Evolutionary conservation across 1,140 invertebrate genomes (phyloP), one percentile per base, ranked within the genome.

Genomic region (Platorchestia sp.): DNA sequence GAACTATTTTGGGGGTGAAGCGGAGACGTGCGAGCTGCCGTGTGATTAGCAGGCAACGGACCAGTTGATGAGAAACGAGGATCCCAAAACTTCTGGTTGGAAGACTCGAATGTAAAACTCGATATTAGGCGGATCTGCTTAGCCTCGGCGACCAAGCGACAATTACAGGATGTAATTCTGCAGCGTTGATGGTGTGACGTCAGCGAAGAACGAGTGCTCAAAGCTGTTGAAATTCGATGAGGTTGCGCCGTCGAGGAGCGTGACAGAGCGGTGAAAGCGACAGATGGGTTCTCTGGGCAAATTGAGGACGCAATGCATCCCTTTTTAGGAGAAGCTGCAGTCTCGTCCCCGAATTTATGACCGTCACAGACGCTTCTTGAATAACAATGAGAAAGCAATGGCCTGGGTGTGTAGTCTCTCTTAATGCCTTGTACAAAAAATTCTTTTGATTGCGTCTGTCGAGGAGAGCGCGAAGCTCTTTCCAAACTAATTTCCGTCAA

Each of bases 51-150:
- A 75, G 27, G 59, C 59, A 75, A 36, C 36, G 27, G 59, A 75
- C 59, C 59, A 75, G 59, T 27, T 75, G 59, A 75, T 36, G 47
- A 51, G 47, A 27, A 75, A 75, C 59, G 59, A 36, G 36, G 27
- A 75, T 75, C 59, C 59, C 59, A 36, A 75, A 75, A 3, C 27
- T 27, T 75, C 59, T 41, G 87, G 40, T 47, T 47, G 45, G 91
- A 93, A 44, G 91, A 45, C 91, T 44, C 43, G 43, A 45, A 90
- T 43, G 87, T 45, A 47, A 93, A 93, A 93, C 45, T 93, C 14
- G 91, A 93, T 93, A 93, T 93, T 27, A 93, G 45, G 45, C 91
- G 91, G 40, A 93, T 93, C 40, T 93, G 44, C 6, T n/a, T 44
- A 0, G 91, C 91, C 91, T 93, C 41, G 10, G 40, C 6, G 7